phyloP scores from a whole-genome alignment of 2,888 invertebrate genomes.

The Ormyrus thymus region DNA sequence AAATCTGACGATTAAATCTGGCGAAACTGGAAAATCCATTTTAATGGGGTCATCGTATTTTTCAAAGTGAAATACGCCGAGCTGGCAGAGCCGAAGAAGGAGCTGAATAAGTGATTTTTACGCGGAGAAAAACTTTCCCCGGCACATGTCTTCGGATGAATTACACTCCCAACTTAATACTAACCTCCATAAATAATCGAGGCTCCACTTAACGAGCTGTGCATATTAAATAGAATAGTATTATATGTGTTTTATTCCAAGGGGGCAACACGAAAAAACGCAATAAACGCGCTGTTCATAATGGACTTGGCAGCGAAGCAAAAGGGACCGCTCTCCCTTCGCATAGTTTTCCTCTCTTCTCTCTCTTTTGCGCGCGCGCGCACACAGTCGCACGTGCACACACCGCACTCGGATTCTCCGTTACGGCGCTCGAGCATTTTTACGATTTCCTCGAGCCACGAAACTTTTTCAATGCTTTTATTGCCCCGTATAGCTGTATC shows the following conservation, averaged over 20 bases:
- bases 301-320: constrained; percentile 46
- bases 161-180: constrained; percentile 22
- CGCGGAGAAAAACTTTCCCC: not conserved
- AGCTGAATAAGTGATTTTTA: constrained; percentile 19
- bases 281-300: constrained; percentile 44
- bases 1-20: too few relatives aligned
- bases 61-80: not conserved
- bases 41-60: constrained; percentile 2
- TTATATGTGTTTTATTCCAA: constrained; percentile 16
- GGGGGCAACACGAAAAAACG: constrained; percentile 10
- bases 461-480: constrained; percentile 26
- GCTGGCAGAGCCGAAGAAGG: too few relatives aligned
- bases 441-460: constrained; percentile 19
- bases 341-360: constrained; percentile 26
- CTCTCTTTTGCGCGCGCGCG: not conserved
- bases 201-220: constrained; percentile 34
- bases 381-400: not conserved
- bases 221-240: constrained; percentile 36
- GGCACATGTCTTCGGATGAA: constrained; percentile 11
- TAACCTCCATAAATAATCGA: constrained; percentile 37
- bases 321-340: constrained; percentile 36
- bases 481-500: not conserved
- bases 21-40: not conserved
- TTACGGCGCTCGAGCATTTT: constrained; percentile 12
- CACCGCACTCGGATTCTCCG: constrained; percentile 2